Evolutionary conservation across 2,888 invertebrate genomes (phyloP).

Genomic region (Leptogaster cylindrica): DNA sequence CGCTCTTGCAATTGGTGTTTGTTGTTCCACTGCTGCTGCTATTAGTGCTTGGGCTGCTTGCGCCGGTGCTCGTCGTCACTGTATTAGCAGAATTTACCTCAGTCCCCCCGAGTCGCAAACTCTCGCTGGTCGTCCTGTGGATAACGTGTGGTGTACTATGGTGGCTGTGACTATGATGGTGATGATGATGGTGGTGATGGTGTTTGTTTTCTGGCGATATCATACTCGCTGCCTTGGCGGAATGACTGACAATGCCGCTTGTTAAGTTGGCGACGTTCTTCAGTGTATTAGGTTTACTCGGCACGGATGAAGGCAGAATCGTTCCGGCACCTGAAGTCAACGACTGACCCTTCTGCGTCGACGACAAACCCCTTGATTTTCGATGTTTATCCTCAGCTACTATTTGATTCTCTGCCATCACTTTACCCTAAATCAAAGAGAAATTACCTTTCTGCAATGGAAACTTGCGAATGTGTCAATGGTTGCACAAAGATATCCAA

Average conservation of each 20-base stretch:
- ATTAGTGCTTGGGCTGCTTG: constrained; percentile 49
- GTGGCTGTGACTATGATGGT: constrained; percentile 48
- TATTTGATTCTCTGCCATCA: constrained; percentile 38
- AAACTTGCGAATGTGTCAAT: neutral
- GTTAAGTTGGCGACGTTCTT: constrained; percentile 12
- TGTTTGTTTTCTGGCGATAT: constrained; percentile 47
- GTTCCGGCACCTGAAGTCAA: constrained; percentile 17
- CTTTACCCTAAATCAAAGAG: constrained; percentile 16
- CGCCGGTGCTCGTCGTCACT: constrained; percentile 44
- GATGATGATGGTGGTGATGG: constrained; percentile 51
- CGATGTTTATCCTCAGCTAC: constrained; percentile 28
- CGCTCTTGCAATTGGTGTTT: constrained; percentile 14
- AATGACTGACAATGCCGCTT: neutral
- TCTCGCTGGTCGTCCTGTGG: constrained; percentile 76
- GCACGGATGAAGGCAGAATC: constrained; percentile 8
- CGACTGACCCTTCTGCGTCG: constrained; percentile 12
- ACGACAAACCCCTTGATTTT: neutral
- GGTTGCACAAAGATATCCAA: too few species aligned
- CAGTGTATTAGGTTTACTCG: constrained; percentile 26
- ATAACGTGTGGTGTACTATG: constrained; percentile 60
- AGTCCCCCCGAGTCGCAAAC: constrained; percentile 63
- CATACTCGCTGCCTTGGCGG: constrained; percentile 11
- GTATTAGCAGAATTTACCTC: constrained; percentile 21
- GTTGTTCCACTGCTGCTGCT: constrained; percentile 50
- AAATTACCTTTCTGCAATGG: constrained; percentile 20